Conservation (phyloP, 2,113 vertebrate species). For the Osmerus mordax region DNA sequence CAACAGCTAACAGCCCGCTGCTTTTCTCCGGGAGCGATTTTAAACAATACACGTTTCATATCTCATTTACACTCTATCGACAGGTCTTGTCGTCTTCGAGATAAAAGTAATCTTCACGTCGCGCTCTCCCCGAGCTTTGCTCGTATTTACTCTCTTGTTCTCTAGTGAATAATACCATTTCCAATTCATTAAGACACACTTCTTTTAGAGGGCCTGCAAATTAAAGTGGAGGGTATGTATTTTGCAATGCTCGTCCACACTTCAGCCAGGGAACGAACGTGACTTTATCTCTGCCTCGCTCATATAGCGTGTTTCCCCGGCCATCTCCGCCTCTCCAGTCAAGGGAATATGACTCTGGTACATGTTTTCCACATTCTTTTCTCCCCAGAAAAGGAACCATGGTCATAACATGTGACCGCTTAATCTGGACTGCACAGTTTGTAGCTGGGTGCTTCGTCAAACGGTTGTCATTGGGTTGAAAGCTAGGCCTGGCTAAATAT, state of each 20-base stretch:
- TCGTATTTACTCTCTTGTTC: slow-evolving; percentile 6
- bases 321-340: not conserved
- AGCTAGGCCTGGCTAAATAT: not conserved
- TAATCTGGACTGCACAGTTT: slow-evolving; percentile 5
- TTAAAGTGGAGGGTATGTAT: not conserved
- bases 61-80: slow-evolving; percentile 4
- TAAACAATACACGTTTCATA: slow-evolving; percentile 1
- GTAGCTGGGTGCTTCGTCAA: not conserved
- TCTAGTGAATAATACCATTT: slow-evolving; percentile 9
- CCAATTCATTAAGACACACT: slow-evolving; percentile 7
- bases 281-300: not conserved
- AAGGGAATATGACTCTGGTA: not conserved
- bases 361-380: slow-evolving; percentile 12
- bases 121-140: not conserved
- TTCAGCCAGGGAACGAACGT: not conserved
- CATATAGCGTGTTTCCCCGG: not conserved
- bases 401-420: not conserved
- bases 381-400: not conserved
- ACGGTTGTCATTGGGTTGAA: not conserved
- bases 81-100: not conserved
- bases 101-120: not conserved
- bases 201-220: slow-evolving; percentile 9
- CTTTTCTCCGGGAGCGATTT: not conserved
- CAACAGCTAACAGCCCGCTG: not conserved
- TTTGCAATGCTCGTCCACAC: not conserved